Percentiles rank a stretch among this genome's conserved stretches.
phyloP scores from a whole-genome alignment of 2,797 vertebrate species.

The Diceros bicornis region DNA sequence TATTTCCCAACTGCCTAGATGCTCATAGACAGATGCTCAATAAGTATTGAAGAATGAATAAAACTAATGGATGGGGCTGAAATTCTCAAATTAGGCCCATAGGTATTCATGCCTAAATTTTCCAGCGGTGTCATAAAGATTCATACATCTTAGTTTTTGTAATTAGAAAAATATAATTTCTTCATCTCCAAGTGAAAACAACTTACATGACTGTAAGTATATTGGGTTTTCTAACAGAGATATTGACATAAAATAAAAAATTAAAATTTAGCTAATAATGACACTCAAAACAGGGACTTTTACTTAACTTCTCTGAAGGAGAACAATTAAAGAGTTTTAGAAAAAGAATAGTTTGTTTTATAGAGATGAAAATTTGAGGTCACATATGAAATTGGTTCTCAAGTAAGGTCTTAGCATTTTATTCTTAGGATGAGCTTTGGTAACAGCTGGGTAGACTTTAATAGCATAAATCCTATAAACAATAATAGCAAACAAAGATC shows the following conservation, averaged over 20 bases:
- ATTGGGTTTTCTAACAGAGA: background rate
- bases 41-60: background rate
- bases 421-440: conserved; percentile 26
- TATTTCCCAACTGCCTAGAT: background rate
- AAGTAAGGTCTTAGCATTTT: conserved; percentile 43
- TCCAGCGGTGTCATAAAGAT: background rate
- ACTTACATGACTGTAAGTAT: background rate
- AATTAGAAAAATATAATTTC: background rate
- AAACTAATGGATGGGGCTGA: background rate
- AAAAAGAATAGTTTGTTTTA: background rate
- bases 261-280: background rate
- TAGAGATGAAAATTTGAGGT: conserved; percentile 16
- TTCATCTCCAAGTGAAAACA: background rate
- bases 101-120: background rate
- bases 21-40: rapidly evolving
- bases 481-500: conserved; percentile 63
- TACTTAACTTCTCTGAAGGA: background rate
- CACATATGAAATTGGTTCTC: conserved; percentile 25
- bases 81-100: background rate
- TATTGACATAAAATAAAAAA: background rate
- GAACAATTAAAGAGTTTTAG: background rate
- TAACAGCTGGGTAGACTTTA: conserved; percentile 62
- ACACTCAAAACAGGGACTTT: background rate
- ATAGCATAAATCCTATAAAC: conserved; percentile 53
- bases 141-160: background rate